A percentile compares a stretch with the other conserved stretches of the same genome.
phyloP scores from a whole-genome alignment of 1,140 invertebrate genomes.

The Leptinotarsa texana region DNA sequence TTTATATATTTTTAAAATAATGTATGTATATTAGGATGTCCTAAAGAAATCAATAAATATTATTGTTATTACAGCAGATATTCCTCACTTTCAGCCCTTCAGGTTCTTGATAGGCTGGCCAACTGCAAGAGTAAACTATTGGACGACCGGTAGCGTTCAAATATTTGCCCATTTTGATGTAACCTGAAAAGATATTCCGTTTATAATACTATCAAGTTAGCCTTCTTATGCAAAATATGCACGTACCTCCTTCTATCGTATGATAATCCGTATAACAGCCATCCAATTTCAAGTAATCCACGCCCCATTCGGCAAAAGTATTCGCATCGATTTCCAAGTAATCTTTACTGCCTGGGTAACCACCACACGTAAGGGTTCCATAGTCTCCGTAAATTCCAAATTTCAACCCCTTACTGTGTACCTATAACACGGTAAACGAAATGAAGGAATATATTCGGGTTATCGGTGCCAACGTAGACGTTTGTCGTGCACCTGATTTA shows the following conservation, averaged over 20 bases:
- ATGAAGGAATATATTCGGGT: neutral
- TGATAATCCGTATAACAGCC: conserved; percentile 76
- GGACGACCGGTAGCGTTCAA: conserved; percentile 79
- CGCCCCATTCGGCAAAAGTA: conserved; percentile 85
- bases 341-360: conserved; percentile 81
- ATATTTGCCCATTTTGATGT: conserved; percentile 48
- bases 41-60: no score
- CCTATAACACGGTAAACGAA: conserved; percentile 56
- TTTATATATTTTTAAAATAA: no score
- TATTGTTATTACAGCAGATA: no score
- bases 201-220: neutral
- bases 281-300: conserved; percentile 89
- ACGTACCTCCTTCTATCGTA: conserved; percentile 61
- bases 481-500: no score
- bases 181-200: conserved; percentile 38
- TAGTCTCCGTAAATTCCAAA: conserved; percentile 90
- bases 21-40: no score
- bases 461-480: no score
- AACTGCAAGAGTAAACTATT: conserved; percentile 88
- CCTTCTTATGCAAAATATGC: neutral
- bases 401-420: conserved; percentile 79
- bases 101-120: conserved; percentile 77
- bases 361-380: conserved; percentile 80
- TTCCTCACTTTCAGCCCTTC: conserved; percentile 51
- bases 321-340: conserved; percentile 77